Percentiles rank a stretch among this genome's conserved stretches.
phyloP scores from a whole-genome alignment of 37 sponge, comb jelly and placozoan genomes.

The Hexactinellida sp. region DNA sequence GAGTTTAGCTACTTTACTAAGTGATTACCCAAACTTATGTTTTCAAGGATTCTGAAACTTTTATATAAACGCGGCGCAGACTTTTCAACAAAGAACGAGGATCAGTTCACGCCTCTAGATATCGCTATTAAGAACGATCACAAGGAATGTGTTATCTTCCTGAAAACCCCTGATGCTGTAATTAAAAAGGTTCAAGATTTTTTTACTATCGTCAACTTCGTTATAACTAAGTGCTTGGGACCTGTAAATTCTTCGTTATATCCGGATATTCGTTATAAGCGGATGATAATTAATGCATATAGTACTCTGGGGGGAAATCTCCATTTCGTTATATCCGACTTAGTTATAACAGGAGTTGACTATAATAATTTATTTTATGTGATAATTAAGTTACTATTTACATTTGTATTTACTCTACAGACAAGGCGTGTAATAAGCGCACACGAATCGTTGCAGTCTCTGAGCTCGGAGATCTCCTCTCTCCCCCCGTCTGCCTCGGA shows the following conservation, averaged over 20 bases:
- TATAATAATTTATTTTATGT: background rate
- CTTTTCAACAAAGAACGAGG: background rate
- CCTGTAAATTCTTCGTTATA: no score
- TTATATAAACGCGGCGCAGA: background rate
- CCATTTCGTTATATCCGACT: no score
- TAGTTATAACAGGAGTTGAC: no score
- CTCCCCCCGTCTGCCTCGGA: background rate
- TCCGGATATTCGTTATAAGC: no score
- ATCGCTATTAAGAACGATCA: background rate
- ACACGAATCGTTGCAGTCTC: background rate
- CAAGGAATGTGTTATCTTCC: background rate
- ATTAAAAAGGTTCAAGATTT: conserved; percentile 13
- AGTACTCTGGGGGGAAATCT: no score
- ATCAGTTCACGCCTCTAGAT: background rate
- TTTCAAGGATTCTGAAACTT: background rate
- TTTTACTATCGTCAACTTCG: no score
- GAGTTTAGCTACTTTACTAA: no score
- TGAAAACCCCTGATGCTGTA: background rate
- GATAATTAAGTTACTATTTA: background rate
- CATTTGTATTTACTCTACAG: background rate
- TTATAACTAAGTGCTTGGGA: no score
- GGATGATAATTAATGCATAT: no score
- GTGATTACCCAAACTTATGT: no score
- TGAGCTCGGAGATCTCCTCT: background rate
- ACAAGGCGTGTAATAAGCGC: background rate